These are phyloP conservation scores for Parasteatoda tepidariorum DNA, from an alignment of 1,140 invertebrate genomes.

Conservation along the genomic window DNA sequence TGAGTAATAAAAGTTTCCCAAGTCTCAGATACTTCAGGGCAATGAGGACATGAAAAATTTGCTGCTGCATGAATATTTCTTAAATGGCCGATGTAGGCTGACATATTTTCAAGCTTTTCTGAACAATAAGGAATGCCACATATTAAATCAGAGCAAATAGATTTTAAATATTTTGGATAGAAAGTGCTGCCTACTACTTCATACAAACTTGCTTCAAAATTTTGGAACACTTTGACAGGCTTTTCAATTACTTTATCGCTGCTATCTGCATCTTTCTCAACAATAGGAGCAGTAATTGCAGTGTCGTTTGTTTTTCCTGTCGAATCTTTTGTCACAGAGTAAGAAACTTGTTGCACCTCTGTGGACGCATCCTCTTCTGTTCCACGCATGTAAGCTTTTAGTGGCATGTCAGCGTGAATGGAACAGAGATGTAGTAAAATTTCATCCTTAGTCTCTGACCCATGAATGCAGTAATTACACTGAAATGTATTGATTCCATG, in stretches of 20 bases:
- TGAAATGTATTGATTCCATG: constrained; percentile 71
- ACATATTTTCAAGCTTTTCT: constrained; percentile 3
- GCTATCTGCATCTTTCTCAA: background rate
- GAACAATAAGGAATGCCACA: constrained; percentile 15
- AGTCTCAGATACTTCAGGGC: background rate
- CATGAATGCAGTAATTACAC: constrained; percentile 71
- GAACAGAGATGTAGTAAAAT: constrained; percentile 70
- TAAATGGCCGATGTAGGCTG: constrained; percentile 21
- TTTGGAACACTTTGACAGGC: background rate
- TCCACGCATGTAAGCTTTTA: constrained; percentile 68
- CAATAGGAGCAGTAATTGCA: background rate
- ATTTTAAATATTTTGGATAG: constrained; percentile 25
- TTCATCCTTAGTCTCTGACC: constrained; percentile 68
- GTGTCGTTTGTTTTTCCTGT: background rate
- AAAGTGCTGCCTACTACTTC: constrained; percentile 8
- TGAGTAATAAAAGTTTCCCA: constrained; percentile 21
- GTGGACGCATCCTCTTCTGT: background rate
- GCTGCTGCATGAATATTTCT: constrained; percentile 17
- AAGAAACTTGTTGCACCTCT: background rate
- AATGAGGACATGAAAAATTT: constrained; percentile 45
- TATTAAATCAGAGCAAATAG: background rate
- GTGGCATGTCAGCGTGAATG: constrained; percentile 69
- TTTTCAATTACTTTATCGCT: background rate
- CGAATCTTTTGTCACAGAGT: background rate
- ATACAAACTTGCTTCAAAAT: constrained; percentile 9